These are phyloP conservation scores for Turritopsis dohrnii DNA, from an alignment of 30 jellyfish, hydroid and myxozoan genomes.

Conservation along the genomic window DNA sequence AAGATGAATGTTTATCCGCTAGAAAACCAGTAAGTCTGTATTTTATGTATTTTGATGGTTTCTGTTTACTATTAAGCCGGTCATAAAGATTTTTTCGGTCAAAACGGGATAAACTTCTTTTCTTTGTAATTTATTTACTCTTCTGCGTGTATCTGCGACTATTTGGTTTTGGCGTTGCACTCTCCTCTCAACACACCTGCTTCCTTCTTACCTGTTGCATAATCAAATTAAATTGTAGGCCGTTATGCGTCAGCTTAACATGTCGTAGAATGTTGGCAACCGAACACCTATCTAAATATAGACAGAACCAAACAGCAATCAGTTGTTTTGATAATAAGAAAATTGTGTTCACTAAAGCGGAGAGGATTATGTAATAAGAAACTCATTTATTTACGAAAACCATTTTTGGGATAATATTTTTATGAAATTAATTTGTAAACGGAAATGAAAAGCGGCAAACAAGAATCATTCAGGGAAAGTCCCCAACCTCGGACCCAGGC, in stretches of 20 bases:
- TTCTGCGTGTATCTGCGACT: neutral
- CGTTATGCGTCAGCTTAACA: neutral
- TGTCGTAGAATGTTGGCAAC: neutral
- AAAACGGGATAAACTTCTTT: too few species aligned
- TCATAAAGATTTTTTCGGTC: too few species aligned
- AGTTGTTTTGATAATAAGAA: neutral
- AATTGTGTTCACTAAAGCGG: neutral
- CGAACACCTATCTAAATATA: neutral
- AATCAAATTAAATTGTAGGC: neutral
- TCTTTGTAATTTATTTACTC: neutral
- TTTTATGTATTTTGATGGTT: neutral
- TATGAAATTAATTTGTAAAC: neutral
- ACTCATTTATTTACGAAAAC: neutral
- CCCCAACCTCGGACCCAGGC: too few species aligned
- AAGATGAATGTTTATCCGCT: neutral
- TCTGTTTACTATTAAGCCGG: too few species aligned
- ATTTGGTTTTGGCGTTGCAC: neutral
- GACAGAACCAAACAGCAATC: neutral
- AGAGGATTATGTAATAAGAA: neutral
- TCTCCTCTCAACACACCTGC: neutral
- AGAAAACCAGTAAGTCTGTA: neutral
- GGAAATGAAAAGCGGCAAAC: neutral
- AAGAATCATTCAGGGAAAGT: too few species aligned
- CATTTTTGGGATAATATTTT: neutral
- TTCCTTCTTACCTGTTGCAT: neutral